These are phyloP conservation scores for Laodelphax striatellus DNA, from an alignment of 1,140 invertebrate genomes.

Conservation along the genomic window DNA sequence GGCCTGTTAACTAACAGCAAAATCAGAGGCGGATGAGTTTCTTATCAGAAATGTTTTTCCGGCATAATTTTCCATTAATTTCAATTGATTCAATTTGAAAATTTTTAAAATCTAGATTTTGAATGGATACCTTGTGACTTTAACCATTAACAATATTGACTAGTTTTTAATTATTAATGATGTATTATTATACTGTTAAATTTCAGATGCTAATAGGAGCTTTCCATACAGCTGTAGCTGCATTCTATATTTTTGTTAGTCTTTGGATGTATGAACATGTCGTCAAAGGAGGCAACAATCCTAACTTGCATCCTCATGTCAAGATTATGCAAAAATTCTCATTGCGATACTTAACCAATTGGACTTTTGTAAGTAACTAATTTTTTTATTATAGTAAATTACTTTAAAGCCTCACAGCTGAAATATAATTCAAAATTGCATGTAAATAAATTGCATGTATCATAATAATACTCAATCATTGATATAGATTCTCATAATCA, in stretches of 20 bases:
- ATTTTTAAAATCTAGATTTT: too few species aligned
- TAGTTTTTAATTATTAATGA: too few species aligned
- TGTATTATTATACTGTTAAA: background rate
- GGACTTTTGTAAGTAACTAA: slow-evolving; percentile 20
- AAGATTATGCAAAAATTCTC: slow-evolving; percentile 3
- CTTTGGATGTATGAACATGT: slow-evolving; percentile 7
- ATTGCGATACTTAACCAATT: slow-evolving; percentile 16
- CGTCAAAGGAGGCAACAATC: background rate
- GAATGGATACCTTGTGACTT: too few species aligned
- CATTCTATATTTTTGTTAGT: slow-evolving; percentile 3
- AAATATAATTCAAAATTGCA: background rate
- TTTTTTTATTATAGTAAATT: background rate
- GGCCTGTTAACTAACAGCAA: too few species aligned
- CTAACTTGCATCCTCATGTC: background rate
- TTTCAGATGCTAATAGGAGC: background rate
- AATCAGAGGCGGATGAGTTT: too few species aligned
- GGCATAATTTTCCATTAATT: too few species aligned
- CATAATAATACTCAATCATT: too few species aligned
- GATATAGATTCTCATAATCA: too few species aligned
- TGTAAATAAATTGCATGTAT: too few species aligned
- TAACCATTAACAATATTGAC: too few species aligned
- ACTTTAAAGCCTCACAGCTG: background rate
- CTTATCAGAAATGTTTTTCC: too few species aligned
- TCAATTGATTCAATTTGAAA: too few species aligned
- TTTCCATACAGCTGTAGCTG: background rate